phyloP scores from a whole-genome alignment of 2,888 invertebrate genomes.

The Acheta domesticus region DNA sequence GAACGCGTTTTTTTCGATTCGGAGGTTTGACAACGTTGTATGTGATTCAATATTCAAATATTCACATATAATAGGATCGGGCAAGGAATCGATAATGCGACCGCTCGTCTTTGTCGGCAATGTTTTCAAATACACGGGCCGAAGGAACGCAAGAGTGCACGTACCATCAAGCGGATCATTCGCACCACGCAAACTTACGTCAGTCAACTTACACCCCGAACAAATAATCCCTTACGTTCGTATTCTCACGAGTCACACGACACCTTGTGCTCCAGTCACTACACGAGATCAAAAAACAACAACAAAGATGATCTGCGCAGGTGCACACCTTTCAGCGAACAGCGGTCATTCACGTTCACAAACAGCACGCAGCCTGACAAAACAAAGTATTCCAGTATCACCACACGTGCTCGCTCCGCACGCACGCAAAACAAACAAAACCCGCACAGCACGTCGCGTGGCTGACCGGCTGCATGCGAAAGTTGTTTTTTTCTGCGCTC shows the following conservation, averaged over 20 bases:
- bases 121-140: not conserved
- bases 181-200: too few species aligned
- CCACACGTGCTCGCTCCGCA: slow-evolving; percentile 18
- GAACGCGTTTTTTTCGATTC: not conserved
- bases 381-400: not conserved
- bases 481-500: not conserved
- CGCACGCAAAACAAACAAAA: not conserved
- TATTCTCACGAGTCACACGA: too few species aligned
- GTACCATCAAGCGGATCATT: too few species aligned
- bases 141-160: too few species aligned
- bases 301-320: too few species aligned
- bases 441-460: not conserved
- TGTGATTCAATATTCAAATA: not conserved
- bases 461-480: not conserved
- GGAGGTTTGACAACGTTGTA: not conserved
- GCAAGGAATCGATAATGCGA: not conserved
- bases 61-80: slow-evolving; percentile 6
- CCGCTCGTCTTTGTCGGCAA: not conserved
- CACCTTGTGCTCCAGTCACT: too few species aligned
- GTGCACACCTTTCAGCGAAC: too few species aligned
- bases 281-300: too few species aligned
- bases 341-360: too few species aligned
- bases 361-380: too few species aligned
- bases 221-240: too few species aligned
- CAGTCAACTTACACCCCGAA: too few species aligned